Base-by-base conservation (phyloP, 2,113 vertebrate species). In the Lamprologus sp. region DNA sequence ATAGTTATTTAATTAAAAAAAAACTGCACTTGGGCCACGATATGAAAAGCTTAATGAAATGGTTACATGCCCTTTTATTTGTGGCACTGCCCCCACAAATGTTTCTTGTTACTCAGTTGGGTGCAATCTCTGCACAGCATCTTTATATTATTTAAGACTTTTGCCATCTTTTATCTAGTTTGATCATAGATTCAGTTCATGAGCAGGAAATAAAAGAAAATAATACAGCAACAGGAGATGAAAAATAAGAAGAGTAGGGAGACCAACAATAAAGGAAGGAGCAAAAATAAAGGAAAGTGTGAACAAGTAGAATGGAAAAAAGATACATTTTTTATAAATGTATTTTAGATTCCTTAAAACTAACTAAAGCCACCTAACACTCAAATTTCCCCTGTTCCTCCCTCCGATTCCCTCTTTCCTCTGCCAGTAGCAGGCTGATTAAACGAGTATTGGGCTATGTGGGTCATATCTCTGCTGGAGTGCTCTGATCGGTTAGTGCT, bases 391-490 rank as follows among this genome's bases (percentile, higher is more conserved):
- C 33, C 75, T 79, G 40, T 85, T 40, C 68, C 54, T 28, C 45
- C 86, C 53, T 81, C 58, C 54, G 2, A 68, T 56, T 70, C 83
- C 33, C 19, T 87, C 79, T 60, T 45, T 87, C 73, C 37, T 73
- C 87, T 88, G 91, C 92, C 90, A 91, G 93, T 85, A 92, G 94
- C 94, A 92, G 94, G 89, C 93, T 96, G 95, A 95, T 95, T 96
- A 95, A 95, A 96, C 87, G 91, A 94, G 91, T 91, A 23, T 53
- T 77, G 94, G 93, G 89, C 93, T 96, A 96, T 96, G 94, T 96
- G 95, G 95, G 95, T 96, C 95, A 96, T 91, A 95, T 94, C 95
- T 92, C 95, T 95, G 95, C 94, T 92, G 95, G 95, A 95, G 95
- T 85, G 92, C 94, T 95, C 91, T 93, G 94, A 95, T 96, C 95